Evolutionary conservation across 2,888 invertebrate genomes (phyloP), one percentile per base, ranked within the genome.

Genomic region (Tenthredo mesomela): DNA sequence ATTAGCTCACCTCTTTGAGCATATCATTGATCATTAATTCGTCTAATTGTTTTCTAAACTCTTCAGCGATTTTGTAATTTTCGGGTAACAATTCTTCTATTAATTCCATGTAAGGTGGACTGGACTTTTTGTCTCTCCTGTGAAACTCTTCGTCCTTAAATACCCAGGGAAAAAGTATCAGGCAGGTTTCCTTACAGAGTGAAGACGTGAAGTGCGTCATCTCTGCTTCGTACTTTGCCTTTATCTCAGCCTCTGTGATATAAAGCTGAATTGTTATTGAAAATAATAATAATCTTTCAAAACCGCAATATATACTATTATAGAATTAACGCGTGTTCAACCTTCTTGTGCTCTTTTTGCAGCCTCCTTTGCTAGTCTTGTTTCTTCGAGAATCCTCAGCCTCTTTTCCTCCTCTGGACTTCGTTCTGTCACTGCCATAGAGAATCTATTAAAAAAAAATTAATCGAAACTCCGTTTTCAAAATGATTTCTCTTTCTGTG

Each of bases 371-470:
- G 91, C 91, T 47, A 88, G 87, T 87, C 87, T 90, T 2, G 89
- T 87, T 87, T 92, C 92, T 77, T 92, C 90, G 12, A 90, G 87
- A 12, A 90, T 88, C 86, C 89, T 88, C 61, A 90, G 84, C 86
- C 92, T 89, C 80, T 89, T 89, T 75, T 89, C 87, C 91, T 95
- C 95, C 78, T 94, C 94, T 0, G 95, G 95, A 87, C 95, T 91
- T 88, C 93, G 90, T 75, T 95, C 93, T 0, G 87, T 85, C 0
- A 95, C 90, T 1, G 90, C 87, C 84, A 93, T 87, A 9, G 89
- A 90, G 85, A 92, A 92, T 87, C 92, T 91, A 50, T 47, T 0
- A 10, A 18, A 50, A 70, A n/a, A 70, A n/a, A 33, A n/a, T n/a
- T 1, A 54, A 54, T 54, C 54, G n/a, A 1, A 54, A 54, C 0